phyloP scores from a whole-genome alignment of 2,888 invertebrate genomes.

The Acleris sparsana region DNA sequence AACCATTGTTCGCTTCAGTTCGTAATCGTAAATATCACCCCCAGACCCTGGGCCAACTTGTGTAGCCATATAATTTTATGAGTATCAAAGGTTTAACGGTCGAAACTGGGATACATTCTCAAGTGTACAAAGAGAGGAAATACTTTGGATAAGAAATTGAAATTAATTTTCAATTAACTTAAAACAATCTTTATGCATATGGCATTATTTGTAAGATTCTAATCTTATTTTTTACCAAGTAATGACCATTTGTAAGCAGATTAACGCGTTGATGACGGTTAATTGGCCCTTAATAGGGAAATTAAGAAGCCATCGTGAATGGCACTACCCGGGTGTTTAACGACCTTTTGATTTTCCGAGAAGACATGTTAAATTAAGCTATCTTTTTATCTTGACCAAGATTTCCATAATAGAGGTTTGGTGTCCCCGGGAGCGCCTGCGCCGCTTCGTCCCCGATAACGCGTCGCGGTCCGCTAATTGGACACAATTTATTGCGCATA shows the following conservation, averaged over 20 bases:
- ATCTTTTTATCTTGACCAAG: constrained; percentile 9
- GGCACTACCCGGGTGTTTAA: constrained; percentile 5
- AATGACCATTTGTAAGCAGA: constrained; percentile 20
- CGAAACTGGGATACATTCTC: constrained; percentile 15
- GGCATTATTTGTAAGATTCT: neutral
- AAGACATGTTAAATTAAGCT: constrained; percentile 20
- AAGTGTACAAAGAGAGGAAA: constrained; percentile 7
- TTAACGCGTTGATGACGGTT: constrained; percentile 11
- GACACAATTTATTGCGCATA: constrained; percentile 73
- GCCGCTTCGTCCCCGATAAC: constrained; percentile 70
- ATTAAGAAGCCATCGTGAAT: constrained; percentile 15
- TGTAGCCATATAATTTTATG: constrained; percentile 34
- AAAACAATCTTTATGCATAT: no score
- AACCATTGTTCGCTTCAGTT: constrained; percentile 61
- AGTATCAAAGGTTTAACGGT: constrained; percentile 23
- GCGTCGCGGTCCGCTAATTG: constrained; percentile 70
- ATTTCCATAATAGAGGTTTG: constrained; percentile 15
- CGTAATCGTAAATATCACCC: constrained; percentile 75
- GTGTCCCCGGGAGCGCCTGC: constrained; percentile 18
- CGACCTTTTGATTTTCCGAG: constrained; percentile 14
- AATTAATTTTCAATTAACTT: neutral
- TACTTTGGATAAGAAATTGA: constrained; percentile 3
- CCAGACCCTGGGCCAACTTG: constrained; percentile 45
- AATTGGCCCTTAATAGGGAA: constrained; percentile 12
- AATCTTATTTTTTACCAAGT: constrained; percentile 1